Evolutionary conservation across 1,140 invertebrate species (phyloP).

Genomic region (Drusus annulatus): DNA sequence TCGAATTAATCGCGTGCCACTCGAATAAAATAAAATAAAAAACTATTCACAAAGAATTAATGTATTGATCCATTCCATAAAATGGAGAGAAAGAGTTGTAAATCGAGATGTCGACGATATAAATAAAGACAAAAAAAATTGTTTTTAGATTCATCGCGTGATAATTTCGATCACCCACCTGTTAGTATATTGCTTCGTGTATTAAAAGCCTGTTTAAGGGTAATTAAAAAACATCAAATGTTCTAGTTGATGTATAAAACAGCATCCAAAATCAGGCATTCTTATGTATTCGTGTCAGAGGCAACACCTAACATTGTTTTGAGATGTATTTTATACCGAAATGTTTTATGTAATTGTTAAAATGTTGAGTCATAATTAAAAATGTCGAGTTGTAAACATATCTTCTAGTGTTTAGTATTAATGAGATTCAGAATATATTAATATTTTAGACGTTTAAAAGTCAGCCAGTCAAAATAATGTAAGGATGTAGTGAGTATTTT

Average conservation of each 20-base stretch:
- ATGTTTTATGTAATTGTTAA: not conserved
- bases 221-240: slow-evolving; percentile 22
- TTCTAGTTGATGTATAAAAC: slow-evolving; percentile 3
- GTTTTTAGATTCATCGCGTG: slow-evolving; percentile 11
- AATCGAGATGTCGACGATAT: slow-evolving; percentile 4
- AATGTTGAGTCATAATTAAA: not conserved
- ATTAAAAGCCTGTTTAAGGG: not conserved
- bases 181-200: not conserved
- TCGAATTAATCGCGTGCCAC: too few relatives aligned
- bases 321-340: not conserved
- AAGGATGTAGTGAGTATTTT: too few relatives aligned
- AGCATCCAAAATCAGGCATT: not conserved
- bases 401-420: too few relatives aligned
- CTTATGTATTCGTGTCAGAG: not conserved
- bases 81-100: not conserved
- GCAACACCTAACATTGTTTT: slow-evolving; percentile 6
- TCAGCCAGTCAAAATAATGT: too few relatives aligned
- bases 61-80: not conserved
- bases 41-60: not conserved
- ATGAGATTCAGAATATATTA: too few relatives aligned
- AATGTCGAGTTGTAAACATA: too few relatives aligned
- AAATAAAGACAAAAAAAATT: slow-evolving; percentile 1
- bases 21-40: not conserved
- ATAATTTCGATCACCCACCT: not conserved
- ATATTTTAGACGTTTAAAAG: too few relatives aligned